Percentiles rank a stretch among this genome's conserved stretches.
phyloP scores from a whole-genome alignment of 2,797 vertebrate genomes.

The Crypturellus tataupa region DNA sequence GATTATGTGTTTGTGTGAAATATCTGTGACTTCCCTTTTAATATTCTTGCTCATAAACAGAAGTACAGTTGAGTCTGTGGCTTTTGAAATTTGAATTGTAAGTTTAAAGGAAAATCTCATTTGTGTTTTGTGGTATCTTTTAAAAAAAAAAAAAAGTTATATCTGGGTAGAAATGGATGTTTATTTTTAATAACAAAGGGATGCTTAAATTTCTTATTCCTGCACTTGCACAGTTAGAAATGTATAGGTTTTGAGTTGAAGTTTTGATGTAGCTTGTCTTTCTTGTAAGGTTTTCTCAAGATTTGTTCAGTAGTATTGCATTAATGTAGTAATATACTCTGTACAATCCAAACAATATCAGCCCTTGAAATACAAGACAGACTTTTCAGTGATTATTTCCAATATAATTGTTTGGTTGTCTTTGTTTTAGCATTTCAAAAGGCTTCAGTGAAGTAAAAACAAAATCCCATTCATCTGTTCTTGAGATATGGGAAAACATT shows the following conservation, averaged over 20 bases:
- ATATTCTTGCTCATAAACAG: not conserved
- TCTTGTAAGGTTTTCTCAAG: not conserved
- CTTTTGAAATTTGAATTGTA: not conserved
- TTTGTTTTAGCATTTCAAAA: not conserved
- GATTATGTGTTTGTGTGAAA: not conserved
- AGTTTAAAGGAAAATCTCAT: not conserved
- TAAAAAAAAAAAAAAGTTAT: no score
- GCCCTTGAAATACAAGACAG: not conserved
- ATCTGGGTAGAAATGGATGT: not conserved
- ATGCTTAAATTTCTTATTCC: not conserved
- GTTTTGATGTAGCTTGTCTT: not conserved
- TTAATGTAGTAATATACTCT: rapidly evolving
- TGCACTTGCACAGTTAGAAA: not conserved
- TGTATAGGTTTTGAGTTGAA: not conserved
- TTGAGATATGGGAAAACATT: not conserved
- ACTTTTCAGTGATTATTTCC: not conserved
- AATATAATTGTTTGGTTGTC: not conserved
- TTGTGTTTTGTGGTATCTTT: not conserved
- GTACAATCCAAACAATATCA: rapidly evolving
- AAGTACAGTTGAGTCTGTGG: rapidly evolving
- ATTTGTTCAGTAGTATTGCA: rapidly evolving
- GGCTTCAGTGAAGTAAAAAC: no score
- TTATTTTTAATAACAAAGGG: rapidly evolving
- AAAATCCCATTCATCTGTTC: not conserved
- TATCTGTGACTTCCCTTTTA: rapidly evolving